Conservation (phyloP, 2,888 invertebrate species). For the Dione vanillae region DNA sequence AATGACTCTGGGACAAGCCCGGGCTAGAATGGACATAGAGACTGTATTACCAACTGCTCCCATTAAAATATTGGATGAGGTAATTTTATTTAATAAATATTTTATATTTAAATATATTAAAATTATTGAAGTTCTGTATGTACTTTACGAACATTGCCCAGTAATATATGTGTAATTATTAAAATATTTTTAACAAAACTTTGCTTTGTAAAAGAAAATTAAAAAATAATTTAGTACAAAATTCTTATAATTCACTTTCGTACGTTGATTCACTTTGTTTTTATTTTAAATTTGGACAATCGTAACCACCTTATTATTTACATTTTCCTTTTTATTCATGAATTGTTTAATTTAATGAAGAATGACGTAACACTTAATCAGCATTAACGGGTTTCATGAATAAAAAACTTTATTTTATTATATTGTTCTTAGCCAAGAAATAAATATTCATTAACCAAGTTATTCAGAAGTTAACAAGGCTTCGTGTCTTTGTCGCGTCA, state of each 20-base stretch:
- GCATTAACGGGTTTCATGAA: constrained; percentile 8
- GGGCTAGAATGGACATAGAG: constrained; percentile 70
- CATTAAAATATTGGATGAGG: constrained; percentile 68
- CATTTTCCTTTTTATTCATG: background rate
- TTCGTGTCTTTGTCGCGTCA: constrained; percentile 24
- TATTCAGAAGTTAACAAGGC: constrained; percentile 25
- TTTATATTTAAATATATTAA: no score
- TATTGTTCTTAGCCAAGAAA: constrained; percentile 6
- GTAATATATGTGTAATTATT: no score
- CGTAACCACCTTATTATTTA: no score
- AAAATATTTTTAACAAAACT: no score
- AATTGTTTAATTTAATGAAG: background rate
- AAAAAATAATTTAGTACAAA: no score
- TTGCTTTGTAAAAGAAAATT: no score
- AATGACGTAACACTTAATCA: constrained; percentile 22
- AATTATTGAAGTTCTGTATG: no score
- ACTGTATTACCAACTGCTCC: constrained; percentile 69
- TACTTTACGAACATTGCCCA: no score
- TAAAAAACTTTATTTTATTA: constrained; percentile 10
- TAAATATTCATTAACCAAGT: constrained; percentile 17
- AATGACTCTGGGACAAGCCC: constrained; percentile 72
- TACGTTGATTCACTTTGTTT: no score
- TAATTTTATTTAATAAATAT: constrained; percentile 39
- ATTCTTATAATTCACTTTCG: no score
- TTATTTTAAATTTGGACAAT: no score